phyloP scores from a whole-genome alignment of 2,797 vertebrate genomes.

The Anableps anableps region DNA sequence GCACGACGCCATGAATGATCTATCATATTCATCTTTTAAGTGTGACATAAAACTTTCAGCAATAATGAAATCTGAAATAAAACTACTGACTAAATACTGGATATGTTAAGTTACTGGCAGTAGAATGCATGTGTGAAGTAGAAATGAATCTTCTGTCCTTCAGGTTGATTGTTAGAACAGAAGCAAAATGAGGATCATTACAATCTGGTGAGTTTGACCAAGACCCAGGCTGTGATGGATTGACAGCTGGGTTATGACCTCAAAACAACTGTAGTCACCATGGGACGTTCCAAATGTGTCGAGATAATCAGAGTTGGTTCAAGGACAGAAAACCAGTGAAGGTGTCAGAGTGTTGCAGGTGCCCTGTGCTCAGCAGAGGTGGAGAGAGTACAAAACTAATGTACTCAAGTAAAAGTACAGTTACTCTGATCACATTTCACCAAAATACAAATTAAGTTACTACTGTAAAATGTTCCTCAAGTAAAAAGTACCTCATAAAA shows the following conservation, averaged over 20 bases:
- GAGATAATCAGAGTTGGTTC: not conserved
- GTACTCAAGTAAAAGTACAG: too few species aligned
- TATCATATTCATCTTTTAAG: not conserved
- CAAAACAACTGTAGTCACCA: not conserved
- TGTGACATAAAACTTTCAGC: not conserved
- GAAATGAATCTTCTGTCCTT: not conserved
- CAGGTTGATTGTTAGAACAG: not conserved
- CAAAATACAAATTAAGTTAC: too few species aligned
- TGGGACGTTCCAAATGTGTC: not conserved
- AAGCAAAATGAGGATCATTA: not conserved
- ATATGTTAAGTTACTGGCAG: not conserved
- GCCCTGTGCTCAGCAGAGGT: too few species aligned
- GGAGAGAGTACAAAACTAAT: too few species aligned
- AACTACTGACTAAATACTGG: not conserved
- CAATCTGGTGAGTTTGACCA: not conserved
- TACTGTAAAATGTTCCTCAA: too few species aligned
- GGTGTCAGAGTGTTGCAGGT: not conserved
- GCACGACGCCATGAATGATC: not conserved
- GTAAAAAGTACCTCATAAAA: too few species aligned
- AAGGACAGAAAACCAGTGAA: not conserved
- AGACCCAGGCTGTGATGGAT: not conserved
- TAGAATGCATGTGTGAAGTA: not conserved
- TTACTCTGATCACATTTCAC: too few species aligned
- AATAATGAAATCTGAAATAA: not conserved
- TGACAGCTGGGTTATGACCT: not conserved